phyloP scores from a whole-genome alignment of 1,140 invertebrate genomes.

The Contarinia nasturtii region DNA sequence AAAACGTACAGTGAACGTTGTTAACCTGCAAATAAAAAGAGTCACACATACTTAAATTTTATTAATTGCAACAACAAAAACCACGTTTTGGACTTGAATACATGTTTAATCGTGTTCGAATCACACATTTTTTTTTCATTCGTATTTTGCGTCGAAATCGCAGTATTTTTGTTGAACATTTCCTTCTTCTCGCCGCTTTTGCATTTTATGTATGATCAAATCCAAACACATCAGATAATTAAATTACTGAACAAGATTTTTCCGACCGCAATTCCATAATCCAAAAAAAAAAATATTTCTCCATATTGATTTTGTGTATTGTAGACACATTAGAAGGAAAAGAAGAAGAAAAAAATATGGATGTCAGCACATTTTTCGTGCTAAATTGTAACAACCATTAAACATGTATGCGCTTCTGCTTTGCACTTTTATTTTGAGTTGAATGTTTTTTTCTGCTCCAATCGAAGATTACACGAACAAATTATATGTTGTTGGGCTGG shows the following conservation, averaged over 20 bases:
- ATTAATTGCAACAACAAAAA: too few relatives aligned
- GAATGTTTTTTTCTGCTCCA: neutral
- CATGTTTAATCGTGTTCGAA: neutral
- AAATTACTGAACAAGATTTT: neutral
- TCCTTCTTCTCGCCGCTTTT: neutral
- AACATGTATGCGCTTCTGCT: neutral
- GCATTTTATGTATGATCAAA: neutral
- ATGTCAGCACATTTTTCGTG: neutral
- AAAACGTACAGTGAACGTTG: neutral
- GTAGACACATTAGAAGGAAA: neutral
- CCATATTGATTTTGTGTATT: constrained; percentile 1
- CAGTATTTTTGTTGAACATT: constrained; percentile 5
- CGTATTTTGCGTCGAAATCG: neutral
- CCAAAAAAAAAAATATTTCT: neutral
- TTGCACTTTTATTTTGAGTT: neutral
- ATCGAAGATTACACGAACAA: neutral
- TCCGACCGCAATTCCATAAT: neutral
- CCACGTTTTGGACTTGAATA: too few relatives aligned
- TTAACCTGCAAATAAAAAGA: neutral
- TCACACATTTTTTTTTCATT: neutral
- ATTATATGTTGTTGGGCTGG: neutral
- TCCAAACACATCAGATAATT: neutral
- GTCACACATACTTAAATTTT: neutral
- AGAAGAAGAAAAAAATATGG: neutral
- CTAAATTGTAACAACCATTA: neutral